Conservation (phyloP, 2,888 invertebrate species). For the Plagodis dolabraria region DNA sequence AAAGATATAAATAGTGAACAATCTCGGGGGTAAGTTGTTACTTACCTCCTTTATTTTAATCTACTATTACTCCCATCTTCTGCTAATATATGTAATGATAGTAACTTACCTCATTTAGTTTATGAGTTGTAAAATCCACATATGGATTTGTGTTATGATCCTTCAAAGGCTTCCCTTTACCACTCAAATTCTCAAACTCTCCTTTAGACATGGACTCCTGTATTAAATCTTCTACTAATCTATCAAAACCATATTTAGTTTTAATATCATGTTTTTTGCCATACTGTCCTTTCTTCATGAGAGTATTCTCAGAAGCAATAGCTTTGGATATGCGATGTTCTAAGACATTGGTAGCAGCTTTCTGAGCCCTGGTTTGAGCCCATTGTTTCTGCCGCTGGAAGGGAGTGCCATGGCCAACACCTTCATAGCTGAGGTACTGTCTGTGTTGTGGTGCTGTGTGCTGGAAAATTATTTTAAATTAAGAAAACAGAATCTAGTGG, state of each 20-base stretch:
- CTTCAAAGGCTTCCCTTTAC: constrained; percentile 92
- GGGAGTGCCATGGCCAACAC: constrained; percentile 91
- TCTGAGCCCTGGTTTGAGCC: constrained; percentile 86
- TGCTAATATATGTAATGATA: not conserved
- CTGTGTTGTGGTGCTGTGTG: constrained; percentile 96
- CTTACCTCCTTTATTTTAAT: no score
- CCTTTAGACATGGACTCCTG: constrained; percentile 96
- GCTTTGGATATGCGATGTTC: constrained; percentile 87
- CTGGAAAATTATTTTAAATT: constrained; percentile 58
- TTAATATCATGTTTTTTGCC: constrained; percentile 89
- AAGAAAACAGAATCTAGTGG: no score
- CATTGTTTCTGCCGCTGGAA: constrained; percentile 92
- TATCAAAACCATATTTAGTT: constrained; percentile 93
- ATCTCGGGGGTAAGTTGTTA: no score
- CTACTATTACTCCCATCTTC: no score
- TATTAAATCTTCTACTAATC: constrained; percentile 95
- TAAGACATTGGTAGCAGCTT: constrained; percentile 87
- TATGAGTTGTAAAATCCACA: constrained; percentile 94
- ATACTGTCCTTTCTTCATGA: constrained; percentile 87
- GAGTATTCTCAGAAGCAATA: constrained; percentile 84
- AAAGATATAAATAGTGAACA: no score
- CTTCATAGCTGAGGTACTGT: constrained; percentile 92
- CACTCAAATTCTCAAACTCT: constrained; percentile 93
- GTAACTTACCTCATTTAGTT: constrained; percentile 88
- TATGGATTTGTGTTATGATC: constrained; percentile 91